A percentile compares a stretch with the other conserved stretches of the same genome.
Conservation (phyloP, 2,113 vertebrate species). For the Rhea pennata region DNA sequence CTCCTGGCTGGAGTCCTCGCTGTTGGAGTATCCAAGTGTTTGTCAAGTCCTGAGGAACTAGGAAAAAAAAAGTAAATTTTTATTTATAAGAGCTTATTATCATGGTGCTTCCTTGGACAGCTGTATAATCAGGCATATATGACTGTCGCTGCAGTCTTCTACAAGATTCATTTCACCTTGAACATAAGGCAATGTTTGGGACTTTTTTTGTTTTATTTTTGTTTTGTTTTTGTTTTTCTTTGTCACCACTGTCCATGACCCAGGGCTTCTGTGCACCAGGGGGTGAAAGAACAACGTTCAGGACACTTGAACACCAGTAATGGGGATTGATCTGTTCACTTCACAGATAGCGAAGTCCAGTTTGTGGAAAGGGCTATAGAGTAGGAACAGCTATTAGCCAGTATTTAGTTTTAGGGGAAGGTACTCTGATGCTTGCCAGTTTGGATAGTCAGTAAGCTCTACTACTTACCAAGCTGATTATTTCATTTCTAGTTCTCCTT, state of each 20-base stretch:
- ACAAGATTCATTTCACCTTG: neutral
- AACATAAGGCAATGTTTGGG: neutral
- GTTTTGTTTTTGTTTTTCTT: neutral
- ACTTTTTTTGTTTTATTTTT: too few relatives aligned
- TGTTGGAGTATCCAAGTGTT: neutral
- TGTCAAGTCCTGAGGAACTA: neutral
- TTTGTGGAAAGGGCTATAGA: neutral
- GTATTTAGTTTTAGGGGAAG: neutral
- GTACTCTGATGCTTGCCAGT: neutral
- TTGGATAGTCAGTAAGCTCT: neutral
- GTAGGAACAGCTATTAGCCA: neutral
- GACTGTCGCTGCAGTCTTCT: neutral
- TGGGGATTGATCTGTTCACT: neutral
- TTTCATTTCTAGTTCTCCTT: neutral
- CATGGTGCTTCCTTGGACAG: neutral
- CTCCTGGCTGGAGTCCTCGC: neutral
- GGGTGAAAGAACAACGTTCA: neutral
- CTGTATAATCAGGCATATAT: neutral
- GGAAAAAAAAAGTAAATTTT: neutral
- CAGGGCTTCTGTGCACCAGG: fast-evolving
- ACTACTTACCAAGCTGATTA: neutral
- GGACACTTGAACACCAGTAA: fast-evolving
- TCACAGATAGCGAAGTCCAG: neutral
- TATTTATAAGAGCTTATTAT: neutral
- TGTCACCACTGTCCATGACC: fast-evolving